Evolutionary conservation across 2,888 invertebrate species (phyloP).

Genomic region (Saturnia japonica): DNA sequence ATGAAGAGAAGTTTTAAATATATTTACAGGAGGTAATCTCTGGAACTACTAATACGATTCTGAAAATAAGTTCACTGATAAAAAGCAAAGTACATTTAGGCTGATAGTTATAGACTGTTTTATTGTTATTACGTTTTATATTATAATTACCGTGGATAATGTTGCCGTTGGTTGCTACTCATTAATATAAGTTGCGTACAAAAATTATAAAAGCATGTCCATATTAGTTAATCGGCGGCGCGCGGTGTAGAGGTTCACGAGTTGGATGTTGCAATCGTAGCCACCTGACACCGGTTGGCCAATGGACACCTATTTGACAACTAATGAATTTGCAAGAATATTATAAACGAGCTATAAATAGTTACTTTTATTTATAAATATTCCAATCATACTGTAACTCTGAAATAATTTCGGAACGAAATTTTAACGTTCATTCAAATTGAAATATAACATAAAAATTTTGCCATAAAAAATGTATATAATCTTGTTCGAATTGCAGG

Average conservation of each 20-base stretch:
- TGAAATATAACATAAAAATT: background rate
- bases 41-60: too few species aligned
- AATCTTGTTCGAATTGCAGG: too few species aligned
- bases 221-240: slow-evolving; percentile 30
- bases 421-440: background rate
- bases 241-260: slow-evolving; percentile 26
- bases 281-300: slow-evolving; percentile 48
- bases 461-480: background rate
- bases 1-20: too few species aligned
- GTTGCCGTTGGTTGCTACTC: too few species aligned
- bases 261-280: slow-evolving; percentile 37
- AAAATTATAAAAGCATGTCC: slow-evolving; percentile 36
- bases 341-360: slow-evolving; percentile 26
- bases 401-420: background rate
- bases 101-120: too few species aligned
- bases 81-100: too few species aligned
- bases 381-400: background rate
- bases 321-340: slow-evolving; percentile 37
- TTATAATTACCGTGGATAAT: background rate
- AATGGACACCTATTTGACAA: slow-evolving; percentile 48
- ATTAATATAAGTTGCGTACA: background rate
- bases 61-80: too few species aligned
- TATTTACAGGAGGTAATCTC: too few species aligned
- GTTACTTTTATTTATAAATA: too few species aligned
- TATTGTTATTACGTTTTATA: too few species aligned